Evolutionary conservation across 2,888 invertebrate species (phyloP), one percentile per base, ranked within the genome.

Genomic region (Tetragonula carbonaria): DNA sequence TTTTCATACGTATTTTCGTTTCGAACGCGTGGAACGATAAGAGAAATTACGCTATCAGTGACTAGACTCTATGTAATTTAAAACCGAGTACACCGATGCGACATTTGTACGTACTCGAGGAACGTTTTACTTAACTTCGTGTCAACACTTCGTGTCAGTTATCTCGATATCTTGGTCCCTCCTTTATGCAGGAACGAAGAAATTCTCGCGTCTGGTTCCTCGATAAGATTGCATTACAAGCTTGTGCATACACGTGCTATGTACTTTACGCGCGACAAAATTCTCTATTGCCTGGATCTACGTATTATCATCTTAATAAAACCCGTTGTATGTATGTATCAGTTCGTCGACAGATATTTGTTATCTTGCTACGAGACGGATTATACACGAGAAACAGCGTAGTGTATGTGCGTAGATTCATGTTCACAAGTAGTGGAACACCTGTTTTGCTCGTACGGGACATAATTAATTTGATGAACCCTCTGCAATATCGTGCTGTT

Each of bases 101-200:
- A 62, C 18, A 23, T 78, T 51, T 68, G 73, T 75, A n/a, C 53
- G 77, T 82, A 78, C 78, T 70, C 45, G 73, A 66, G 71, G 57
- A 80, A 57, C 66, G 55, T 70, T 74, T 80, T n/a, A 73, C 80
- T 87, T 81, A 88, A 84, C 86, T 80, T 55, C 28, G 53, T 62
- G n/a, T 80, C 79, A n/a, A 28, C 38, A 45, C 23, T 38, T 84
- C 21, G 45, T 45, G 45, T 8, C 45, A 8, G 45, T 45, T 75
- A 53, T 66, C 57, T 21, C n/a, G 72, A 14, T 74, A 79, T 70
- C 57, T 70, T 18, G 62, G 18, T 59, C 65, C 66, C 33, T 23
- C 51, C 74, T 45, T 45, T 45, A 57, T 57, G 6, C 33, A 33
- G 21, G 68, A 75, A 68, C 38, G 33, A 83, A 78, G 67, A 67